A percentile compares a stretch with the other conserved stretches of the same genome.
These are phyloP conservation scores for Lycorma delicatula DNA, from an alignment of 1,140 invertebrate species.

Conservation along the genomic window DNA sequence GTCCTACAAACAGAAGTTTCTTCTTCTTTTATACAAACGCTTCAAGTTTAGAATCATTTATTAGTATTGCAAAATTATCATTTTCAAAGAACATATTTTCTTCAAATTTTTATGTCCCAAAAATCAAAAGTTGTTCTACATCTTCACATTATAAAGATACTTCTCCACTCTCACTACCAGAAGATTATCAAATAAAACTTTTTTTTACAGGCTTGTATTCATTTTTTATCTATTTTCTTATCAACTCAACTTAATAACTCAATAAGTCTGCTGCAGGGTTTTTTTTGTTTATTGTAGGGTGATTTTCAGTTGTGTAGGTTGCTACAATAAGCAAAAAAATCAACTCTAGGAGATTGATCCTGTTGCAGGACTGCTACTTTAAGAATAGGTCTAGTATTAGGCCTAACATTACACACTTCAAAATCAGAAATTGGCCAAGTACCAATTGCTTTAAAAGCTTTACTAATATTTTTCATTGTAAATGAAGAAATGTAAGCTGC, in stretches of 20 bases:
- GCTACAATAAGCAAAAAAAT: neutral
- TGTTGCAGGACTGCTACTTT: neutral
- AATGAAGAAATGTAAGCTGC: neutral
- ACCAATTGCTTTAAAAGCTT: neutral
- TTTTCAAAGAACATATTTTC: no score
- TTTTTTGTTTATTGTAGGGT: neutral
- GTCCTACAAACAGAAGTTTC: no score
- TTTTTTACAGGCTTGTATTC: neutral
- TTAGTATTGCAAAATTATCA: no score
- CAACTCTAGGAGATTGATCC: neutral
- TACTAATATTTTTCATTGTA: neutral
- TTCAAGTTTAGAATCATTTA: no score
- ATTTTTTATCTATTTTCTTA: neutral
- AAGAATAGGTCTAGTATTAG: neutral
- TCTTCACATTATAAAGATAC: no score
- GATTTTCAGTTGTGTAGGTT: neutral
- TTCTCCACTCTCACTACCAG: neutral
- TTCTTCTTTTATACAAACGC: no score
- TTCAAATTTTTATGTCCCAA: no score
- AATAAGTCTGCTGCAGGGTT: neutral
- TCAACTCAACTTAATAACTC: neutral
- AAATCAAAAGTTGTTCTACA: no score
- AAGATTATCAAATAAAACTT: neutral
- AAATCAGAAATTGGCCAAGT: neutral
- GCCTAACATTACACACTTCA: neutral